Evolutionary conservation across 1,140 invertebrate species (phyloP).

Genomic region (Eulimnadia texana): DNA sequence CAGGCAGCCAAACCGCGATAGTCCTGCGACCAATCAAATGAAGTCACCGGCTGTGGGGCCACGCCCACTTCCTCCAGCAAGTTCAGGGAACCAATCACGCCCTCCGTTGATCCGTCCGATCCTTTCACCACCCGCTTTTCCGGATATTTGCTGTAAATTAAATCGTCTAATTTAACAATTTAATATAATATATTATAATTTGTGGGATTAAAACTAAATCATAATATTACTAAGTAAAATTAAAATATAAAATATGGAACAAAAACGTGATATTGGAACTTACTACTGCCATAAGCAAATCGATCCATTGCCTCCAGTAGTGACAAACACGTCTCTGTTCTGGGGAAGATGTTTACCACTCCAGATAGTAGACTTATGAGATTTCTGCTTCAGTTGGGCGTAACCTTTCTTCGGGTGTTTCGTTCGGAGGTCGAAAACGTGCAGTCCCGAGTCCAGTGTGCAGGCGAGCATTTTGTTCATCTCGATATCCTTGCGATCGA

Average conservation of each 20-base stretch:
- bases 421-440: conserved; percentile 75
- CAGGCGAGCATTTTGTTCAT: conserved; percentile 93
- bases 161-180: conserved; percentile 20
- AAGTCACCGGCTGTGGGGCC: conserved; percentile 74
- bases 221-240: neutral
- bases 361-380: conserved; percentile 76
- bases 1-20: conserved; percentile 75
- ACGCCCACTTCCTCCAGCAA: conserved; percentile 64
- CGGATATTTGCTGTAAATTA: conserved; percentile 64
- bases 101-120: conserved; percentile 48
- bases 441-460: conserved; percentile 82
- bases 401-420: conserved; percentile 79
- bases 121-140: conserved; percentile 50
- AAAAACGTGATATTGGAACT: neutral
- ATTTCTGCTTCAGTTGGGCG: conserved; percentile 56
- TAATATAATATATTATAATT: conserved; percentile 2
- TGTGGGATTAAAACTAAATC: neutral
- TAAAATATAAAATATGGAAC: neutral
- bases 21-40: conserved; percentile 82
- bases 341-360: conserved; percentile 72
- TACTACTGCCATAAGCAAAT: conserved; percentile 88
- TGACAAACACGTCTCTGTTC: conserved; percentile 86
- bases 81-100: conserved; percentile 56
- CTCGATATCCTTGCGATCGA: conserved; percentile 81
- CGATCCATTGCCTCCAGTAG: conserved; percentile 73